Percentiles rank a stretch among this genome's conserved stretches.
These are phyloP conservation scores for Pitta sordida DNA, from an alignment of 2,113 vertebrate species.

Conservation along the genomic window DNA sequence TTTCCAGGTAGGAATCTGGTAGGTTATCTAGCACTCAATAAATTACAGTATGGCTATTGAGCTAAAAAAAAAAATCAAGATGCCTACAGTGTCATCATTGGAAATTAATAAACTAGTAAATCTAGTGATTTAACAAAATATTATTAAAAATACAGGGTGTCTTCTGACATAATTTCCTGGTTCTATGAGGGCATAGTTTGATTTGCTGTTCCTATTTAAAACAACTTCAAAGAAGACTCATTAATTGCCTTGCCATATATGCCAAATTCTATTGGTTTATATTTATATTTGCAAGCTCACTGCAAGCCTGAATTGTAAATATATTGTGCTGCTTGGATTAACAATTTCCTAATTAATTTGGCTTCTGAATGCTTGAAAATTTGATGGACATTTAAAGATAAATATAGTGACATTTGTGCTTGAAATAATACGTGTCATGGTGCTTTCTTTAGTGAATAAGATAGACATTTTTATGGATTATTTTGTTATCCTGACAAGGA, in stretches of 20 bases:
- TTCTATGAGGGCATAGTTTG: background rate
- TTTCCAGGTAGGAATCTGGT: conserved; percentile 42
- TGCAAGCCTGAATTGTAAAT: background rate
- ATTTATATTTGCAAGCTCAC: background rate
- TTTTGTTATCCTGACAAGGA: background rate
- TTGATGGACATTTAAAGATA: background rate
- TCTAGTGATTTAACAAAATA: background rate
- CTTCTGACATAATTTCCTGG: background rate
- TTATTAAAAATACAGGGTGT: background rate
- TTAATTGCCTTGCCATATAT: background rate
- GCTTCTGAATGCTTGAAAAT: background rate
- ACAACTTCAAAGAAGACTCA: background rate
- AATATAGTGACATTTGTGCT: background rate
- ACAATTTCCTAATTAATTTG: background rate
- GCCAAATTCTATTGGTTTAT: background rate
- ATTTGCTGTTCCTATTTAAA: background rate
- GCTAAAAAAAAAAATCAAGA: background rate
- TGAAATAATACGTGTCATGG: background rate
- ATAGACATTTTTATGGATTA: background rate
- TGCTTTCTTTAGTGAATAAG: background rate
- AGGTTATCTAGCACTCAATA: conserved; percentile 35
- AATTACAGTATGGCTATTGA: background rate
- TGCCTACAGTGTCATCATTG: background rate
- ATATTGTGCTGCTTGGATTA: background rate
- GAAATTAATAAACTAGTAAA: background rate